Evolutionary conservation across 2,797 vertebrate genomes (phyloP).

Genomic region (Aldrovandia affinis): DNA sequence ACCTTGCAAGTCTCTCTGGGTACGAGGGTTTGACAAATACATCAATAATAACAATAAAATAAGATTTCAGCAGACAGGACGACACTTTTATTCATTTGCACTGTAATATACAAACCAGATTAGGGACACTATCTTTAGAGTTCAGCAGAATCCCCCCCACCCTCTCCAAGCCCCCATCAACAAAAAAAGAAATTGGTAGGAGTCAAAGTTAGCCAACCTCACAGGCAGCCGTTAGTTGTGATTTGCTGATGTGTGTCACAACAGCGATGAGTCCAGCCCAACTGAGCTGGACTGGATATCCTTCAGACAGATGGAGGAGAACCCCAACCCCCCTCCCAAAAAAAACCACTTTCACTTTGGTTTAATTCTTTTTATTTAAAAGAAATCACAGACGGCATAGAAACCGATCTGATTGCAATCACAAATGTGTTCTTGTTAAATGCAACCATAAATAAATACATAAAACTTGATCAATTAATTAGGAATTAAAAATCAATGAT

Average conservation of each 20-base stretch:
- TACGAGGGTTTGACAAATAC: background rate
- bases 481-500: slow-evolving; percentile 3
- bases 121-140: background rate
- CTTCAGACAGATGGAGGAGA: background rate
- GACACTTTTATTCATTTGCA: background rate
- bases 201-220: background rate
- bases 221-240: background rate
- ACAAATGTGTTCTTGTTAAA: slow-evolving; percentile 1
- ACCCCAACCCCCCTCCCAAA: background rate
- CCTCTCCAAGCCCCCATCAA: background rate
- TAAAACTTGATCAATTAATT: background rate
- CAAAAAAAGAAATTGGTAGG: background rate
- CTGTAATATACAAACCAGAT: background rate
- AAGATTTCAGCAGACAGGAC: background rate
- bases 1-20: background rate
- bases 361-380: background rate
- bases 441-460: background rate
- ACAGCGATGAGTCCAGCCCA: background rate
- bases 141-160: background rate
- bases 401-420: background rate
- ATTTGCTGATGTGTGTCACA: background rate
- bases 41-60: background rate
- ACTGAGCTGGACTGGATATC: background rate
- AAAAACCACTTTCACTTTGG: background rate
- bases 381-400: background rate